phyloP scores from a whole-genome alignment of 2,888 invertebrate species.

The Coleophora deauratella region DNA sequence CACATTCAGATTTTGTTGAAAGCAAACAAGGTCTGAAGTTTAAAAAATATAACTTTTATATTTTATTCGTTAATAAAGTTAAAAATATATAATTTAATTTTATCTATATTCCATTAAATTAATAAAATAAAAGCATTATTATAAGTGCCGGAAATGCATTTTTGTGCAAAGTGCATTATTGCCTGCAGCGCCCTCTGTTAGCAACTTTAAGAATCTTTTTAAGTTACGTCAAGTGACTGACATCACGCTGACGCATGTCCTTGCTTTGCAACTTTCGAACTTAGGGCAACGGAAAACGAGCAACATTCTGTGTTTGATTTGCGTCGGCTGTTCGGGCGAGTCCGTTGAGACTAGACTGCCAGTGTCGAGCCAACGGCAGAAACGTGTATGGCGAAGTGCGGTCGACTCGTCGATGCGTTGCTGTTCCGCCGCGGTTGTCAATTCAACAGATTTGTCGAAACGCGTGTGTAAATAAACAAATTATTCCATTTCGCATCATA shows the following conservation, averaged over 20 bases:
- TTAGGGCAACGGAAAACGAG: slow-evolving; percentile 50
- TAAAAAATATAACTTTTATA: too few relatives aligned
- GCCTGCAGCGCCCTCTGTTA: slow-evolving; percentile 33
- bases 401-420: slow-evolving; percentile 72
- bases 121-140: too few relatives aligned
- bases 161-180: too few relatives aligned
- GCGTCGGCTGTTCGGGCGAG: slow-evolving; percentile 26
- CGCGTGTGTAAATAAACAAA: slow-evolving; percentile 72
- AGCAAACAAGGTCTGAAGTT: too few relatives aligned
- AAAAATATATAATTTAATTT: too few relatives aligned
- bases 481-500: slow-evolving; percentile 58
- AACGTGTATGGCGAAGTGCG: slow-evolving; percentile 74
- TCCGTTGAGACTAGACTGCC: slow-evolving; percentile 29
- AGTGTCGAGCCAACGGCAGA: slow-evolving; percentile 37
- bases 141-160: too few relatives aligned
- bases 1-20: too few relatives aligned
- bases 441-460: slow-evolving; percentile 60
- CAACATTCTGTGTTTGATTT: slow-evolving; percentile 56
- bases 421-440: slow-evolving; percentile 65
- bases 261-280: slow-evolving; percentile 63
- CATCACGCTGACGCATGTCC: slow-evolving; percentile 30
- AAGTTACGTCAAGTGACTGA: slow-evolving; percentile 23
- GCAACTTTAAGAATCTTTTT: slow-evolving; percentile 15
- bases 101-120: too few relatives aligned
- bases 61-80: too few relatives aligned